These are phyloP conservation scores for Chaetura pelagica DNA, from an alignment of 2,113 vertebrate species.

Conservation along the genomic window DNA sequence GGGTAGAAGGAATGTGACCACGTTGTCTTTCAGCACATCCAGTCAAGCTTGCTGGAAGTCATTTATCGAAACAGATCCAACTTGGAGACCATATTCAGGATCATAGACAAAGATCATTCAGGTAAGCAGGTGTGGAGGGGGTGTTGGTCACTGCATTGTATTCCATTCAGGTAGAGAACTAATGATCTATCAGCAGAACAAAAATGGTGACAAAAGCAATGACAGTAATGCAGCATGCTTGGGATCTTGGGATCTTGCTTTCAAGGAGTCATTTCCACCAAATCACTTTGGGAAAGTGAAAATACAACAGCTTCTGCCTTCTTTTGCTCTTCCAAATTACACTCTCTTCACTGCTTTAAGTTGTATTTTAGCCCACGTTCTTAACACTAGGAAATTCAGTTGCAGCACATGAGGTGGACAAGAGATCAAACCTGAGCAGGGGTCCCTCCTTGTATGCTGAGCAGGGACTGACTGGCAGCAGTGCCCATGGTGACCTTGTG, in stretches of 20 bases:
- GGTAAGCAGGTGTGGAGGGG: conserved; percentile 73
- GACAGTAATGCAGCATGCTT: rapidly evolving
- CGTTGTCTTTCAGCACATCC: conserved; percentile 82
- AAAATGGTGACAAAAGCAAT: neutral
- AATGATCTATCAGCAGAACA: neutral
- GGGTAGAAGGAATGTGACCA: neutral
- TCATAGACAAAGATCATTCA: conserved; percentile 93
- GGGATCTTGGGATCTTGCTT: neutral
- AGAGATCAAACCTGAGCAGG: neutral
- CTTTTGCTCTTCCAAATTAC: neutral
- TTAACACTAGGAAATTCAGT: neutral
- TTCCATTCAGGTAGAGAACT: neutral
- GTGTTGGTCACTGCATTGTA: rapidly evolving
- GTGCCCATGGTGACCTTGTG: rapidly evolving
- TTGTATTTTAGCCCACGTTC: neutral
- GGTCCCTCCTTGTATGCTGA: too few relatives aligned
- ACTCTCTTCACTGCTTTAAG: neutral
- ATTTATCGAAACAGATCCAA: conserved; percentile 93
- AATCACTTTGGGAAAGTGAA: neutral
- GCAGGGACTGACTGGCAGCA: neutral
- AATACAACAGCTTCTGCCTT: neutral
- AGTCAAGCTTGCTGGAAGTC: conserved; percentile 89
- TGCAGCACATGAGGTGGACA: neutral
- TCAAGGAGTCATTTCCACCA: neutral
- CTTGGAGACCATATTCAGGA: conserved; percentile 92